Conservation (phyloP, 2,113 vertebrate genomes). For the Channa maculata region DNA sequence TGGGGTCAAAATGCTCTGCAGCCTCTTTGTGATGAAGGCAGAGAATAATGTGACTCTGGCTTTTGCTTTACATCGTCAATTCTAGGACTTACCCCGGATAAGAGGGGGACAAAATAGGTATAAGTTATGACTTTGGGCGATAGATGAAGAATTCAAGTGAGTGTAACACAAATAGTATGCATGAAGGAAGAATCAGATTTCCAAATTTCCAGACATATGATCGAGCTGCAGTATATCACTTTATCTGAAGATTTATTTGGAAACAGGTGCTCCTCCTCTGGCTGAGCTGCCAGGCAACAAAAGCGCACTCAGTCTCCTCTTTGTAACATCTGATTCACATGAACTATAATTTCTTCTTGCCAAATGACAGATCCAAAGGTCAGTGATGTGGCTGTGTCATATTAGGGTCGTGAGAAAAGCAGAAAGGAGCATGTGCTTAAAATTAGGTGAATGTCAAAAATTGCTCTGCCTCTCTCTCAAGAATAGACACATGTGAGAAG, state of each 20-base stretch:
- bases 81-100: conserved; percentile 51
- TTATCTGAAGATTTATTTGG: conserved; percentile 74
- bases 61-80: conserved; percentile 53
- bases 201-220: conserved; percentile 61
- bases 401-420: conserved; percentile 76
- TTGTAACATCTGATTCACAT: conserved; percentile 73
- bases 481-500: conserved; percentile 19
- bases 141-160: conserved; percentile 50
- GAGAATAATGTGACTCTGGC: conserved; percentile 69
- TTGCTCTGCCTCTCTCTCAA: conserved; percentile 9
- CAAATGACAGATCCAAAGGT: conserved; percentile 66
- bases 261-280: conserved; percentile 74
- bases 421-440: conserved; percentile 38
- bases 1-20: conserved; percentile 66
- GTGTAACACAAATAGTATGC: conserved; percentile 19
- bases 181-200: conserved; percentile 57
- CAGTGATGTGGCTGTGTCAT: conserved; percentile 70
- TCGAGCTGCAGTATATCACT: conserved; percentile 52
- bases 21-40: conserved; percentile 54
- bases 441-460: conserved; percentile 63
- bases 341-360: conserved; percentile 62
- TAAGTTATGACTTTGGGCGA: conserved; percentile 14
- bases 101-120: conserved; percentile 32
- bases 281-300: conserved; percentile 24
- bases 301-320: conserved; percentile 44